phyloP scores from a whole-genome alignment of 1,140 invertebrate species.

The Drosophila pseudoobscura region DNA sequence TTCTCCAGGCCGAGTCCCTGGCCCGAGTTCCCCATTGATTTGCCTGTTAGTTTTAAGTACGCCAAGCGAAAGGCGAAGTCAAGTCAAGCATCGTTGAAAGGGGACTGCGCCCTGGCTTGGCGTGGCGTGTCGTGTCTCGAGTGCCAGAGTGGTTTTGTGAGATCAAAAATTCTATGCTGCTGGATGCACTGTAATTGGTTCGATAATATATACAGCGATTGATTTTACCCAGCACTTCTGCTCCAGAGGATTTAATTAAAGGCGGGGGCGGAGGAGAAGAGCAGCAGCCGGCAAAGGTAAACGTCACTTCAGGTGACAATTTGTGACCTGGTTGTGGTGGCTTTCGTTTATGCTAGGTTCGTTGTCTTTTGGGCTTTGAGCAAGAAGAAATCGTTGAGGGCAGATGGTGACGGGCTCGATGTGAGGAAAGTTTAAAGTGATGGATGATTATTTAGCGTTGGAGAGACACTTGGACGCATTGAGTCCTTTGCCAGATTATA shows the following conservation, averaged over 20 bases:
- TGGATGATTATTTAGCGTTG: too few relatives aligned
- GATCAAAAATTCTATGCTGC: constrained; percentile 32
- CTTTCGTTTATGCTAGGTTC: not conserved
- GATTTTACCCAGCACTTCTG: constrained; percentile 44
- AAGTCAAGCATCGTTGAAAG: constrained; percentile 60
- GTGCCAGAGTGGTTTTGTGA: constrained; percentile 21
- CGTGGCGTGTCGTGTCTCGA: constrained; percentile 19
- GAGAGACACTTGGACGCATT: too few relatives aligned
- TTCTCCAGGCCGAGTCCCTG: constrained; percentile 25
- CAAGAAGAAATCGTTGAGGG: constrained; percentile 19
- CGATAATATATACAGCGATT: constrained; percentile 74
- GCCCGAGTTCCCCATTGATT: constrained; percentile 51
- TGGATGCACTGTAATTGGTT: constrained; percentile 66
- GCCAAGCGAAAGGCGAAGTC: constrained; percentile 65
- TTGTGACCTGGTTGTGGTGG: constrained; percentile 17
- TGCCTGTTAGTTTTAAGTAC: constrained; percentile 78
- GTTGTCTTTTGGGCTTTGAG: constrained; percentile 22
- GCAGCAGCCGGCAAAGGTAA: not conserved
- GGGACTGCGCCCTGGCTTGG: constrained; percentile 8
- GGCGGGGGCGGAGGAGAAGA: constrained; percentile 15
- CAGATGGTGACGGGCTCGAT: not conserved
- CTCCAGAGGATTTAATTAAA: constrained; percentile 66
- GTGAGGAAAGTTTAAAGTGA: not conserved
- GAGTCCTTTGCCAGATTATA: too few relatives aligned
- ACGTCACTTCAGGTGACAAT: constrained; percentile 29